Conservation (phyloP, 2,113 vertebrate genomes). For the Gopherus flavomarginatus region DNA sequence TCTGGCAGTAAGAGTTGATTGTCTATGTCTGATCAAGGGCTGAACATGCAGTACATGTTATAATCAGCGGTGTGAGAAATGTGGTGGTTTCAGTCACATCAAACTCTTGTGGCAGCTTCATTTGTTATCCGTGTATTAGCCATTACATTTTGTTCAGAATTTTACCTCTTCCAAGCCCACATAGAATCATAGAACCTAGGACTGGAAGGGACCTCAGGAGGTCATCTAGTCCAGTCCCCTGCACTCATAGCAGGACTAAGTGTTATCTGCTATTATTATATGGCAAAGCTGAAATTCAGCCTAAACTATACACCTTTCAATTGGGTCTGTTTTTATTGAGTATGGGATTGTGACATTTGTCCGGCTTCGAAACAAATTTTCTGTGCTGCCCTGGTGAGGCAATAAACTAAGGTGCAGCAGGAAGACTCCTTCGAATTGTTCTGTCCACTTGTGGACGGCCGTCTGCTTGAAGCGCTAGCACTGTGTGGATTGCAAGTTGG, state of each 20-base stretch:
- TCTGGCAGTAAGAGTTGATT: not conserved
- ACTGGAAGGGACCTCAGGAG: no score
- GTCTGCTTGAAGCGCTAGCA: no score
- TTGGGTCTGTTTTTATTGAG: not conserved
- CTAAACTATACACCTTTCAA: not conserved
- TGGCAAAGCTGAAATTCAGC: not conserved
- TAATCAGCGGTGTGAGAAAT: constrained; percentile 7
- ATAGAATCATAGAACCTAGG: no score
- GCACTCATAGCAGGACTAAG: no score
- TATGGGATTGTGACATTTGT: not conserved
- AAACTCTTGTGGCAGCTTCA: not conserved
- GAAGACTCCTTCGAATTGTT: not conserved
- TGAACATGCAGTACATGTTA: not conserved
- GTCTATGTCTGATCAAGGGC: not conserved
- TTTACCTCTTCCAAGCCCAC: not conserved
- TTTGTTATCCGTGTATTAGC: not conserved
- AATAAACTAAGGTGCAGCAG: accelerated
- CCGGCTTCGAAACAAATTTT: not conserved
- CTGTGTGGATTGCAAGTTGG: no score
- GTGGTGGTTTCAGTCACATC: not conserved
- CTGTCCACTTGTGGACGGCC: not conserved
- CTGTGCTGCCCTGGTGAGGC: accelerated
- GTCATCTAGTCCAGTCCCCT: no score
- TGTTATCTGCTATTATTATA: no score
- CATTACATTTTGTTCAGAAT: not conserved